Evolutionary conservation across 2,797 vertebrate species (phyloP), one percentile per base, ranked within the genome.

Genomic region (Scyliorhinus canicula): DNA sequence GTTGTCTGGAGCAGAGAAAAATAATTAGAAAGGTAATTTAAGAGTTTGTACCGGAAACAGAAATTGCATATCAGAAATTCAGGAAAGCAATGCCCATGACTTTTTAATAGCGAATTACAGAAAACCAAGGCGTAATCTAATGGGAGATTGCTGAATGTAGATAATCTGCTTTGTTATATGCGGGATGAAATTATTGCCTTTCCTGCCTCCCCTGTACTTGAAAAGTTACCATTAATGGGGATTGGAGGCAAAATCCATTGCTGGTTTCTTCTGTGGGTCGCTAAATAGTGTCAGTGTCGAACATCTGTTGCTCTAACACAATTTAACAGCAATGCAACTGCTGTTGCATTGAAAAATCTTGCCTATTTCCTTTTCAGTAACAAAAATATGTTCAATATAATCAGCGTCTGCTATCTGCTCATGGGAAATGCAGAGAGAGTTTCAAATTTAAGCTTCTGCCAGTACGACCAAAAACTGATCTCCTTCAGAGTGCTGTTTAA

Each of bases 401-500:
- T 55, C 79, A 82, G 79, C 47, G 79, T 82, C 86, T 93, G 57
- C 44, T 65, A 93, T 93, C 84, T 86, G 52, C 31, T 93, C 57
- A 93, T 65, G 90, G 90, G 90, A 82, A 82, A 82, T 82, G 52
- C 86, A 90, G 86, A 40, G 47, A 93, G 31, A 60, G n/a, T 93
- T 93, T 93, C 90, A 40, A 47, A 63, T 93, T 55, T 60, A 93
- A 93, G 47, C 63, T 40, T 40, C 19, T 93, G n/a, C 63, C n/a
- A 40, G 57, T 55, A 40, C 12, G 12, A n/a, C 55, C 14, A 3
- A 90, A 90, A 65, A 93, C 90, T 65, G 60, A 26, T 65, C 7
- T 28, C 40, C 52, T 86, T 86, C 50, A 55, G 24, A 44, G 60
- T 12, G 2, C n/a, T 12, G 26, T 47, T 40, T 65, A 26, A 24